phyloP scores from a whole-genome alignment of 1,140 invertebrate genomes.

The Lordiphosa collinella region DNA sequence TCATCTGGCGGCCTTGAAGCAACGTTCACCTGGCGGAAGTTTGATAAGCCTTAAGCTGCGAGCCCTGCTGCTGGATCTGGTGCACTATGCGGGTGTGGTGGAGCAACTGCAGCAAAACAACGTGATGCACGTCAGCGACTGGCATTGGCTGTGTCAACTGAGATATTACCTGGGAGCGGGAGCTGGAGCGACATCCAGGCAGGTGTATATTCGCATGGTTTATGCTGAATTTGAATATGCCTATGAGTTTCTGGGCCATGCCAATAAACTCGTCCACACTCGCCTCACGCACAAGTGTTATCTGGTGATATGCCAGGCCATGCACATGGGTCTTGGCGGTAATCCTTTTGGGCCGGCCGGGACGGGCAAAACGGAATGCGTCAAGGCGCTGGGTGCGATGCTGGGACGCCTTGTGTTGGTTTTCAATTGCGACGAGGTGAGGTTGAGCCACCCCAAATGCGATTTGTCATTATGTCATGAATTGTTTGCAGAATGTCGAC shows the following conservation, averaged over 20 bases:
- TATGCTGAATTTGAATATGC: slow-evolving; percentile 96
- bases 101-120: slow-evolving; percentile 87
- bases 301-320: slow-evolving; percentile 95
- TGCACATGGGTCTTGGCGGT: slow-evolving; percentile 97
- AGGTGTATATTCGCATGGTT: slow-evolving; percentile 86
- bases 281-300: slow-evolving; percentile 97
- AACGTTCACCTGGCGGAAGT: slow-evolving; percentile 38
- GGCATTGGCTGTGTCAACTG: slow-evolving; percentile 98
- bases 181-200: slow-evolving; percentile 72
- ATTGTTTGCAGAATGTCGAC: slow-evolving; percentile 90
- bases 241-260: slow-evolving; percentile 98
- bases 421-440: slow-evolving; percentile 98
- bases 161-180: slow-evolving; percentile 84
- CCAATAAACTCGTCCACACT: slow-evolving; percentile 94
- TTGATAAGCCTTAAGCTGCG: slow-evolving; percentile 82
- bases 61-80: slow-evolving; percentile 93
- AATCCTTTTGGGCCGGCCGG: slow-evolving; percentile 99
- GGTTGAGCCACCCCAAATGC: slow-evolving; percentile 13
- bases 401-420: slow-evolving; percentile 96
- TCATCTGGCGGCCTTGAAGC: slow-evolving; percentile 57
- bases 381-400: slow-evolving; percentile 94
- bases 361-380: slow-evolving; percentile 98
- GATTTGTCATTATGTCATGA: slow-evolving; percentile 58
- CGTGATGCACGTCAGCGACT: slow-evolving; percentile 85
- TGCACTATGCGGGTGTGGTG: slow-evolving; percentile 93